Evolutionary conservation across 2,113 vertebrate genomes (phyloP), one percentile per base, ranked within the genome.

Genomic region (Dromiciops gliroides): DNA sequence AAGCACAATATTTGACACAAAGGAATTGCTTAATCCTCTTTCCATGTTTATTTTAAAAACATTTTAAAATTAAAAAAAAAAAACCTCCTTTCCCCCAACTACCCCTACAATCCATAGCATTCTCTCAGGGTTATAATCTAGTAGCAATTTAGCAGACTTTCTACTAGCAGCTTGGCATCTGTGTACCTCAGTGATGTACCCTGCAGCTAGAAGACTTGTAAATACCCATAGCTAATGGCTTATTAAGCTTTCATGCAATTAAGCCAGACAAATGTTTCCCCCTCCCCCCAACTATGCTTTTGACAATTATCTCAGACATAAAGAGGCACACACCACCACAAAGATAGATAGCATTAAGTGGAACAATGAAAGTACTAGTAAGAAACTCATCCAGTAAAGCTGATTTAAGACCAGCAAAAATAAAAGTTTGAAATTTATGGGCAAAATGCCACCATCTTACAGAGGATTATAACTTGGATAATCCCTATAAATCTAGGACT

Each of bases 281-380:
- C 49, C 67, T 23, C 23, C 10, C 60, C 47, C 50, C 67, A 83
- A 60, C 93, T 51, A 44, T 22, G 0, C 28, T 50, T 89, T 52
- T 94, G 92, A 93, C 90, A 89, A 67, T 93, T 95, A 95, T 89
- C 60, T 92, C 83, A 91, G 47, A 95, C 91, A 60, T 50, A 52
- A 96, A 60, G 19, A 51, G 44, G 48, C 24, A 49, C 67, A 83
- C 19, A 83, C n/a, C 37, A 44, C n/a, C 10, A 75, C 89, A 96
- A 94, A 92, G 90, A 95, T 93, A 94, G 91, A 91, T 16, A 92
- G 50, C 51, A 37, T 92, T 95, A 94, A 94, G 90, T 51, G 56
- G 94, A 97, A 92, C 4, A 26, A 92, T n/a, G 48, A 94, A 93
- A 91, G 91, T 90, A 90, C 89, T 95, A 94, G 95, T 94, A 95